Evolutionary conservation across 2,113 vertebrate species (phyloP).

Genomic region (Amphiprion ocellaris): DNA sequence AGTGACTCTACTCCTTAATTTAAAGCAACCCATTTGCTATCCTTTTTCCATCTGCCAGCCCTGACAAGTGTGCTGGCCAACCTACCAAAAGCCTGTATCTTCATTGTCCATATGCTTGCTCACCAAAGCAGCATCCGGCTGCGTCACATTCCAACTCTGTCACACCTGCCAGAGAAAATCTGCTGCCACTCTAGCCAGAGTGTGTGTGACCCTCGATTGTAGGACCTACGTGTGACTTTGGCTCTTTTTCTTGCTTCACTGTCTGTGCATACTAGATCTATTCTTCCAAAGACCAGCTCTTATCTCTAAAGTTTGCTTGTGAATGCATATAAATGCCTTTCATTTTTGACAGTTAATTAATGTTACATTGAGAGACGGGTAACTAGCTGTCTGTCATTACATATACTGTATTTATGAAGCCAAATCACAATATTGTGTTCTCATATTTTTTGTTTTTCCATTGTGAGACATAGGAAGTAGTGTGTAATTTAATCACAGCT

Average conservation of each 20-base stretch:
- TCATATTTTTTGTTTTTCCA: not conserved
- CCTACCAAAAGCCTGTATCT: conserved; percentile 8
- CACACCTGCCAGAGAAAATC: conserved; percentile 32
- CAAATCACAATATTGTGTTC: not conserved
- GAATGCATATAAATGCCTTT: not conserved
- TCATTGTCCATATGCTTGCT: conserved; percentile 20
- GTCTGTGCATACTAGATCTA: not conserved
- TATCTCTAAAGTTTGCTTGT: not conserved
- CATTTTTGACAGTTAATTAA: too few relatives aligned
- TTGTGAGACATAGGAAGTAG: not conserved
- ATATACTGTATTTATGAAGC: not conserved
- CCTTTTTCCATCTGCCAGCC: conserved; percentile 17
- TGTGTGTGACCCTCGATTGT: not conserved
- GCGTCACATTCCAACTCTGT: conserved; percentile 35
- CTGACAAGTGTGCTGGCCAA: not conserved
- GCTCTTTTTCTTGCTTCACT: not conserved
- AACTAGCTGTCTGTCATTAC: not conserved
- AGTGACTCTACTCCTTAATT: conserved; percentile 24
- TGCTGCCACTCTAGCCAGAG: not conserved
- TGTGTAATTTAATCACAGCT: not conserved
- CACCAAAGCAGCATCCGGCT: conserved; percentile 25
- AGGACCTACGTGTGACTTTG: not conserved
- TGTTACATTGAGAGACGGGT: not conserved
- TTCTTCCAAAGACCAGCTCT: not conserved
- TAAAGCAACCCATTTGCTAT: conserved; percentile 8